phyloP scores from a whole-genome alignment of 30 jellyfish, hydroid and myxozoan species.

The Catostylus mosaicus region DNA sequence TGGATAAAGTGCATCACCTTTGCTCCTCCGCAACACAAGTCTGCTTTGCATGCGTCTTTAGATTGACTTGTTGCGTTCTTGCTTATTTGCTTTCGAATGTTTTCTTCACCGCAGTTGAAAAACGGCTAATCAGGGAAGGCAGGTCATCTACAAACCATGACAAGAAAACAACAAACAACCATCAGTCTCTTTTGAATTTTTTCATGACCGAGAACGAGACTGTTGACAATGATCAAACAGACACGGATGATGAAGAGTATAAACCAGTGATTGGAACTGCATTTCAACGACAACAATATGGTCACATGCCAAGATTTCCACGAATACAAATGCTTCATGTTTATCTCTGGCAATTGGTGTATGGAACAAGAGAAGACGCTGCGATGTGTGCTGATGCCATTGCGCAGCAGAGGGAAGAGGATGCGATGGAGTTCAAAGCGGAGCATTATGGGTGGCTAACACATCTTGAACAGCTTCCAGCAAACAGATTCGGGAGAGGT shows the following conservation, averaged over 20 bases:
- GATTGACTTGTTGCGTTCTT: background rate
- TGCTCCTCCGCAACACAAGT: too few species aligned
- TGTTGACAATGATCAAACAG: conserved; percentile 27
- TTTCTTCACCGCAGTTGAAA: conserved; percentile 11
- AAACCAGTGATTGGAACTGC: conserved; percentile 51
- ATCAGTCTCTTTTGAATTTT: conserved; percentile 28
- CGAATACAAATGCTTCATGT: conserved; percentile 64
- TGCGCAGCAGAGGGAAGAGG: background rate
- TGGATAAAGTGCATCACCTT: too few species aligned
- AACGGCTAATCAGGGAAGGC: background rate
- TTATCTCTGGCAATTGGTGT: conserved; percentile 85
- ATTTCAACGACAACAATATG: conserved; percentile 48
- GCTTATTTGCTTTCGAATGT: background rate
- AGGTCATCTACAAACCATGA: background rate
- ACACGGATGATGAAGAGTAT: conserved; percentile 81
- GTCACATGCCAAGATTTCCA: conserved; percentile 77
- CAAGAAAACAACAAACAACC: conserved; percentile 10
- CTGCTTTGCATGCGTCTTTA: too few species aligned
- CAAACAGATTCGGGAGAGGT: conserved; percentile 21
- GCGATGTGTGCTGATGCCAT: conserved; percentile 14
- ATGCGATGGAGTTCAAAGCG: background rate
- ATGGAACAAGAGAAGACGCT: conserved; percentile 78
- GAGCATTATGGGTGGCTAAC: conserved; percentile 28
- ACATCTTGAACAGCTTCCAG: conserved; percentile 21
- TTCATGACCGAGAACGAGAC: conserved; percentile 3